Percentiles rank a stretch among this genome's conserved stretches.
phyloP scores from a whole-genome alignment of 2,888 invertebrate species.

The Cylloceria caligata region DNA sequence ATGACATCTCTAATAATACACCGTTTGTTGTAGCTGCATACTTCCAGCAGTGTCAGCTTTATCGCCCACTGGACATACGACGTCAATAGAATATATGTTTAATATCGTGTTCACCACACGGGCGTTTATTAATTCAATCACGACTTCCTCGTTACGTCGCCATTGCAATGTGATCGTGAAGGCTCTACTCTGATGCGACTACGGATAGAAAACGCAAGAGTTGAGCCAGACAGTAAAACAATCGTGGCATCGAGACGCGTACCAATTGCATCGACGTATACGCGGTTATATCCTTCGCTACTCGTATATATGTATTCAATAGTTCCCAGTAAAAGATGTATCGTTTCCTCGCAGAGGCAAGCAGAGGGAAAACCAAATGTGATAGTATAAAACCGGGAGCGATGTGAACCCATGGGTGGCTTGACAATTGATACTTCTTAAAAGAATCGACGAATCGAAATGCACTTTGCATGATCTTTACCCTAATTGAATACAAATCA shows the following conservation, averaged over 20 bases:
- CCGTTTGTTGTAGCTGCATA: constrained; percentile 1
- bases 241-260: constrained; percentile 51
- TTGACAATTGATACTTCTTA: not conserved
- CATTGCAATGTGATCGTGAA: constrained; percentile 27
- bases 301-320: constrained; percentile 37
- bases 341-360: constrained; percentile 25
- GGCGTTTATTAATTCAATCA: constrained; percentile 57
- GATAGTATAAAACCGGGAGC: not conserved
- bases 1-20: constrained; percentile 49
- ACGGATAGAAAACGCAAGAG: constrained; percentile 30
- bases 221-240: constrained; percentile 45
- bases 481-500: no score
- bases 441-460: not conserved
- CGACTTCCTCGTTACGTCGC: constrained; percentile 52
- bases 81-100: constrained; percentile 20
- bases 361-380: constrained; percentile 9
- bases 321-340: constrained; percentile 29
- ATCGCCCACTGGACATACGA: constrained; percentile 12
- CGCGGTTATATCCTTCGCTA: constrained; percentile 14
- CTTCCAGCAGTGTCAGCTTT: not conserved
- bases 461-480: not conserved
- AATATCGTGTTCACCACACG: constrained; percentile 29
- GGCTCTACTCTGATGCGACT: not conserved
- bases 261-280: constrained; percentile 31
- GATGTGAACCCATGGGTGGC: not conserved